Percentiles rank a stretch among this genome's conserved stretches.
These are phyloP conservation scores for Lagodon rhomboides DNA, from an alignment of 2,797 vertebrate genomes.

Conservation along the genomic window DNA sequence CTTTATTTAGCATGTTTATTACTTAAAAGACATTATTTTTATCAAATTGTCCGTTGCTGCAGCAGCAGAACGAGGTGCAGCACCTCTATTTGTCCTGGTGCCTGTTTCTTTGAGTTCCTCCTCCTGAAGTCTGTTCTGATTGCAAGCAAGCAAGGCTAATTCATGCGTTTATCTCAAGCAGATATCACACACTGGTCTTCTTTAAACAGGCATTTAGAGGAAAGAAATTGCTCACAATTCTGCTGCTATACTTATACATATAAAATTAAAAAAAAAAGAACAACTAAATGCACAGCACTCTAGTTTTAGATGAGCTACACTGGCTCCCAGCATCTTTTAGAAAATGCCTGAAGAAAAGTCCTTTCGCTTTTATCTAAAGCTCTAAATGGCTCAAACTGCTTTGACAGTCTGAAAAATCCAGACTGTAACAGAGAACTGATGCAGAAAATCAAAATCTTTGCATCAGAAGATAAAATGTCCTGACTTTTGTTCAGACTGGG, in stretches of 20 bases:
- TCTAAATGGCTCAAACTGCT: slow-evolving; percentile 20
- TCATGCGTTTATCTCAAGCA: slow-evolving; percentile 24
- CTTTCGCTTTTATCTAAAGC: slow-evolving; percentile 6
- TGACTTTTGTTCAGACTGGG: slow-evolving; percentile 12
- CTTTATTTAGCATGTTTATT: too few species aligned
- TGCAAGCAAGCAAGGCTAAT: slow-evolving; percentile 14
- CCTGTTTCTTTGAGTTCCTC: too few species aligned
- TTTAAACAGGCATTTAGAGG: slow-evolving; percentile 23
- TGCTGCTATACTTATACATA: slow-evolving; percentile 35
- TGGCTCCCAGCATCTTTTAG: background rate
- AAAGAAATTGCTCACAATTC: slow-evolving; percentile 9
- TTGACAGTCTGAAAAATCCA: slow-evolving; percentile 4
- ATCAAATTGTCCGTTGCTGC: too few species aligned
- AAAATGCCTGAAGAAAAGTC: slow-evolving; percentile 3
- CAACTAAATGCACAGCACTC: background rate
- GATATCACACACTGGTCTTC: background rate
- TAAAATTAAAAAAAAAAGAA: slow-evolving; percentile 23
- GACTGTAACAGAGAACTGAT: slow-evolving; percentile 10
- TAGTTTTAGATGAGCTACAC: slow-evolving; percentile 11
- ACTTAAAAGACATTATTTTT: too few species aligned
- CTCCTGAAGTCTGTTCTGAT: too few species aligned
- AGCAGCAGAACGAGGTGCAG: too few species aligned
- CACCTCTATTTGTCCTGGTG: too few species aligned
- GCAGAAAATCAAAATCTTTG: slow-evolving; percentile 5
- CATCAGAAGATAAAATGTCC: slow-evolving; percentile 6